Base-by-base conservation (phyloP, 1,140 invertebrate genomes). In the Cheumatopsyche charites region DNA sequence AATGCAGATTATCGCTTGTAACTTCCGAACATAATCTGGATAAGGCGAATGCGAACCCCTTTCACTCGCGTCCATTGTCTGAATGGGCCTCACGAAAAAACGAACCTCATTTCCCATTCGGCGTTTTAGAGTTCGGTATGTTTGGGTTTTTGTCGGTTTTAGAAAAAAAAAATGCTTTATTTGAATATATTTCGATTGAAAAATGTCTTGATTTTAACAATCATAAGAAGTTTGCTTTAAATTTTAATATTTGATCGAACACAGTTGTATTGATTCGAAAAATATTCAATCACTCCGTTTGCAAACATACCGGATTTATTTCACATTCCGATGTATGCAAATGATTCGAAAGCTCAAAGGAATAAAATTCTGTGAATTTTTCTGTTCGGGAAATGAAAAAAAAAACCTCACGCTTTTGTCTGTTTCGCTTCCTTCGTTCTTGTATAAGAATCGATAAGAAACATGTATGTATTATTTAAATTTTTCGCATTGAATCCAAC, bases 1-100 rank as follows among this genome's bases (percentile, higher is more conserved):
- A 66, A 47, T 42, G 43, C 43, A 66, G 63, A 66, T 66, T 66
- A 66, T 63, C 62, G 36, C 29, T 41, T 43, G 62, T 66, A 47
- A 47, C 63, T 66, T 45, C 41, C 63, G 63, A 66, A 26, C n/a
- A 43, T 66, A 66, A 43, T 45, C 43, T 26, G 63, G 63, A 41
- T 63, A 63, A 66, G 23, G 43, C 55, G 55, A 58, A 25, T 15
- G 15, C 45, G 15, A 52, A 25, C 4, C 23, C 55, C 55, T 58
- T 58, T 25, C 55, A 23, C 55, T 23, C 0, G 9, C 6, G 47
- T 17, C 47, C 47, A 52, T 52, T 52, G 47, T 52, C 19, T 52
- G 47, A 52, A 52, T 17, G 19, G 47, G 47, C 9, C 47, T 19
- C 13, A 9, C 9, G 29, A 52, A 52, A 52, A 52, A 52, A 52